Evolutionary conservation across 1,140 invertebrate species (phyloP).

Genomic region (Macrotrachela quadricornifera): DNA sequence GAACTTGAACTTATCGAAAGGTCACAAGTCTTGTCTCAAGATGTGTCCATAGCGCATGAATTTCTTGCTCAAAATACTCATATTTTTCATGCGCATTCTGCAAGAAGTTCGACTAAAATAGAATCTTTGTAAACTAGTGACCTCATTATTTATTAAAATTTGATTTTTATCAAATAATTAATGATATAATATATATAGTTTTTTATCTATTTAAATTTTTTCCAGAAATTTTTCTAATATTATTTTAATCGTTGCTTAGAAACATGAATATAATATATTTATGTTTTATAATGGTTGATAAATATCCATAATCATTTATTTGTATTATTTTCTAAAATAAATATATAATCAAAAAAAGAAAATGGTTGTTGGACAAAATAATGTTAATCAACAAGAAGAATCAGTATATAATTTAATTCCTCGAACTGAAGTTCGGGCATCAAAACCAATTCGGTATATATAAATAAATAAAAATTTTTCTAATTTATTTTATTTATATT

Average conservation of each 20-base stretch:
- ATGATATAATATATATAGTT: too few species aligned
- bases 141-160: too few species aligned
- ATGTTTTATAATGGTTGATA: not conserved
- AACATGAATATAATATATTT: not conserved
- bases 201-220: not conserved
- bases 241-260: not conserved
- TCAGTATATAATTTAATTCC: slow-evolving; percentile 24
- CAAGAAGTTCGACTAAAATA: too few species aligned
- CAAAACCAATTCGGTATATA: slow-evolving; percentile 22
- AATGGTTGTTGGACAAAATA: not conserved
- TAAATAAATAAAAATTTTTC: too few species aligned
- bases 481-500: not conserved
- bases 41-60: too few species aligned
- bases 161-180: too few species aligned
- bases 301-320: not conserved
- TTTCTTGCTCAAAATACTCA: too few species aligned
- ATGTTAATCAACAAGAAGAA: slow-evolving; percentile 10
- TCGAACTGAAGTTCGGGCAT: slow-evolving; percentile 15
- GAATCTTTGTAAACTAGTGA: too few species aligned
- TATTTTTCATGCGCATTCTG: too few species aligned
- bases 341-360: not conserved
- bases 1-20: too few species aligned
- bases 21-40: too few species aligned
- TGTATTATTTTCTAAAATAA: not conserved
- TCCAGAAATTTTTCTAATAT: not conserved